Percentiles rank a stretch among this genome's conserved stretches.
Evolutionary conservation across 2,113 vertebrate genomes (phyloP).

Genomic region (Nicator chloris): DNA sequence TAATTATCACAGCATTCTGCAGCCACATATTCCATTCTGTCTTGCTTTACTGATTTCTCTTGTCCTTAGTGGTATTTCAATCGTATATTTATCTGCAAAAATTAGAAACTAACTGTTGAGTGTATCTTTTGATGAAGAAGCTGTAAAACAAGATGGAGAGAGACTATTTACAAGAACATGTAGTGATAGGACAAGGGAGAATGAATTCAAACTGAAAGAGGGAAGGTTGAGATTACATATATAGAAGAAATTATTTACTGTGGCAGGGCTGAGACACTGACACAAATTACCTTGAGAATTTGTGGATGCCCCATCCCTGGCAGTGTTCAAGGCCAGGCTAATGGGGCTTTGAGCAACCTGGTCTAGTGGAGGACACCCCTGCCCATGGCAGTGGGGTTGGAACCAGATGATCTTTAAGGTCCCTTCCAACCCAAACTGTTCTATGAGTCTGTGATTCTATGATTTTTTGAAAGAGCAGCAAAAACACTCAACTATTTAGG

Average conservation of each 20-base stretch:
- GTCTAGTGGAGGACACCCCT: not conserved
- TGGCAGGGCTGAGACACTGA: not conserved
- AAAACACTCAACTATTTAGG: not conserved
- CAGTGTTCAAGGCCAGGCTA: not conserved
- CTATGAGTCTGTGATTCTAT: not conserved
- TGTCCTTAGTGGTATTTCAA: not conserved
- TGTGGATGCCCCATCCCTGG: not conserved
- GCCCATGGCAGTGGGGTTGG: accelerated
- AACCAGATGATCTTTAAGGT: not conserved
- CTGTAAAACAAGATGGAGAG: not conserved
- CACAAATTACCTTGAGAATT: not conserved
- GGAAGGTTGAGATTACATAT: not conserved
- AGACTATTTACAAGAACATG: not conserved
- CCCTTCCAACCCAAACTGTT: not conserved
- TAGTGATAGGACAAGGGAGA: not conserved
- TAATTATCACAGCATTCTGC: not conserved
- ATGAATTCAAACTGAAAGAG: not conserved
- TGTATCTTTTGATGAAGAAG: not conserved
- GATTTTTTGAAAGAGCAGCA: not conserved
- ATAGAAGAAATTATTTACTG: not conserved
- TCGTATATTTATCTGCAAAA: not conserved
- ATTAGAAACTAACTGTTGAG: not conserved
- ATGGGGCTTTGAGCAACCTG: not conserved
- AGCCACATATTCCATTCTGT: not conserved
- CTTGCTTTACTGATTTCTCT: not conserved